phyloP scores from a whole-genome alignment of 2,888 invertebrate genomes.

The Drosophila nr. fundita region DNA sequence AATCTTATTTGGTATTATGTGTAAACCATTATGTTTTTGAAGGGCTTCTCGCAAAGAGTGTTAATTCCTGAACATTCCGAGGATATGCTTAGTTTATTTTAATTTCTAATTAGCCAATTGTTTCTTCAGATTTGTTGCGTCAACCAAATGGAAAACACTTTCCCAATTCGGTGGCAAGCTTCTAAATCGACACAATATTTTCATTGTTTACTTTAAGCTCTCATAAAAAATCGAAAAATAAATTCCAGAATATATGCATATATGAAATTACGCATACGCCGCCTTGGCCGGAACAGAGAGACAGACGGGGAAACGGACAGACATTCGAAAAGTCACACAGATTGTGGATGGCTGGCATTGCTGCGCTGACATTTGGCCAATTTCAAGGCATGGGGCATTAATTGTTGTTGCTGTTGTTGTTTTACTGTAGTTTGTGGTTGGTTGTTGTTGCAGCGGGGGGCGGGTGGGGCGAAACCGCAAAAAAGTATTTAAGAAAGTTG shows the following conservation, averaged over 20 bases:
- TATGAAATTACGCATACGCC: constrained; percentile 68
- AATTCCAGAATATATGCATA: not conserved
- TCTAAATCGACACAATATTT: not conserved
- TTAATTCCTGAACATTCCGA: not conserved
- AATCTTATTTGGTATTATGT: not conserved
- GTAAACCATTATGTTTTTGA: not conserved
- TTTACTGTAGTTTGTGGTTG: constrained; percentile 18
- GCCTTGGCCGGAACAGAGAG: constrained; percentile 28
- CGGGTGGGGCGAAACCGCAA: constrained; percentile 53
- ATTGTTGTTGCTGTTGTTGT: constrained; percentile 48
- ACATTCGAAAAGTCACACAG: not conserved
- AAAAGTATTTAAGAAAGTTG: constrained; percentile 78
- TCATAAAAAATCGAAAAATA: not conserved
- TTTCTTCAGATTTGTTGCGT: not conserved
- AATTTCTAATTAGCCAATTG: not conserved
- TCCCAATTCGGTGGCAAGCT: not conserved
- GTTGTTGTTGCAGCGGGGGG: constrained; percentile 6
- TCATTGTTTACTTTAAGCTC: not conserved
- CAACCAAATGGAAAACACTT: not conserved
- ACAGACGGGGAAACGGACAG: not conserved
- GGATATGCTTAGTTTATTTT: not conserved
- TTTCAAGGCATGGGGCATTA: constrained; percentile 59
- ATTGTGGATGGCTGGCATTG: constrained; percentile 15
- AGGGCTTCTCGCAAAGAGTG: not conserved
- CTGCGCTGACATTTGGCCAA: constrained; percentile 53